A percentile compares a stretch with the other conserved stretches of the same genome.
These are phyloP conservation scores for Cantharis rustica DNA, from an alignment of 2,888 invertebrate genomes.

Conservation along the genomic window DNA sequence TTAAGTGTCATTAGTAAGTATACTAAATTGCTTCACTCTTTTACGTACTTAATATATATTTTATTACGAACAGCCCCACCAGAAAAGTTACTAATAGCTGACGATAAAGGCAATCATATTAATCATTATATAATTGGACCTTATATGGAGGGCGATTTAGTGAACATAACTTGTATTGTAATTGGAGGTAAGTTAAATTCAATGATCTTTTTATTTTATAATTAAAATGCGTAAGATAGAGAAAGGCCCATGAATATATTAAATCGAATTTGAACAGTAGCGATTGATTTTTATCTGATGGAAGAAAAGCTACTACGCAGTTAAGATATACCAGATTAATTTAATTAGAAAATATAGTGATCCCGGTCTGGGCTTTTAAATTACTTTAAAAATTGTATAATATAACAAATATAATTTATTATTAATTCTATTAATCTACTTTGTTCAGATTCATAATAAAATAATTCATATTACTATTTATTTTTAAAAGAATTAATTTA, in stretches of 20 bases:
- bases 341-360: neutral
- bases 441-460: too few relatives aligned
- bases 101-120: constrained; percentile 13
- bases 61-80: constrained; percentile 12
- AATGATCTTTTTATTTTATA: neutral
- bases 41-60: too few relatives aligned
- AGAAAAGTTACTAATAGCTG: constrained; percentile 16
- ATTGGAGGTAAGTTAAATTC: constrained; percentile 8
- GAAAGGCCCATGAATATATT: neutral
- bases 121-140: constrained; percentile 22
- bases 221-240: neutral
- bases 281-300: neutral
- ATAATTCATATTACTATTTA: too few relatives aligned
- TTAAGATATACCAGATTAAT: neutral
- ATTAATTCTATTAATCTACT: neutral
- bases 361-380: neutral
- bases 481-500: too few relatives aligned
- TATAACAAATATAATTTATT: neutral
- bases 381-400: neutral
- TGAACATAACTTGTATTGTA: constrained; percentile 15
- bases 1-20: constrained; percentile 87
- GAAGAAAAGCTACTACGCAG: neutral
- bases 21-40: neutral
- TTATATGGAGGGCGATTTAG: constrained; percentile 11
- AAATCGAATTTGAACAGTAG: neutral